phyloP scores from a whole-genome alignment of 2,113 vertebrate genomes.

The Sakesphorus luctuosus region DNA sequence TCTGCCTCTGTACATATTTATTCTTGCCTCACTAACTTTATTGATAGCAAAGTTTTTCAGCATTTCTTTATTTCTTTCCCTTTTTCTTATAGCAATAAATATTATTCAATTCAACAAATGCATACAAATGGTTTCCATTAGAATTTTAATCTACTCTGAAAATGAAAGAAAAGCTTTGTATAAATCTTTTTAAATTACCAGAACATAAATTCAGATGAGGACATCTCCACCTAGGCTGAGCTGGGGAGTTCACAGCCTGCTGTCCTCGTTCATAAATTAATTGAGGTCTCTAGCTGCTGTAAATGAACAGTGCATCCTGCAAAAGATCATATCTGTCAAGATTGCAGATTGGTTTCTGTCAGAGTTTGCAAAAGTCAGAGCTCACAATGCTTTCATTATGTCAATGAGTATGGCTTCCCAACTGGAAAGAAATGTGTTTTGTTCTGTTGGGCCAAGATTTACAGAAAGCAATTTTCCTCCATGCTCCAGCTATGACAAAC shows the following conservation, averaged over 20 bases:
- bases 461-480: constrained; percentile 82
- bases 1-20: constrained; percentile 54
- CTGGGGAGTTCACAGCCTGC: constrained; percentile 72
- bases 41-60: constrained; percentile 66
- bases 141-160: constrained; percentile 81
- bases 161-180: constrained; percentile 79
- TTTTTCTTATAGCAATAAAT: constrained; percentile 72
- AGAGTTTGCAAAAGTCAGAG: constrained; percentile 79
- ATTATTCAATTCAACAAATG: constrained; percentile 78
- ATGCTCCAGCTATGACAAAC: constrained; percentile 75
- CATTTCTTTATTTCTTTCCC: constrained; percentile 14
- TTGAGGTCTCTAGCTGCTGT: constrained; percentile 74
- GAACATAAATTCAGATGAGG: constrained; percentile 77
- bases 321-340: constrained; percentile 83
- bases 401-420: constrained; percentile 74
- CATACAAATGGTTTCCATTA: constrained; percentile 80
- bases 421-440: constrained; percentile 81
- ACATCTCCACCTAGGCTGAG: constrained; percentile 65
- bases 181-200: constrained; percentile 80
- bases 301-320: constrained; percentile 75
- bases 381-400: constrained; percentile 81
- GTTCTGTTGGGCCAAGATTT: constrained; percentile 80
- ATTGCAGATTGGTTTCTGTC: constrained; percentile 80
- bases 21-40: constrained; percentile 73
- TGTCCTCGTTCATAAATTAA: constrained; percentile 79